These are phyloP conservation scores for Apis florea DNA, from an alignment of 1,140 invertebrate species.

Conservation along the genomic window DNA sequence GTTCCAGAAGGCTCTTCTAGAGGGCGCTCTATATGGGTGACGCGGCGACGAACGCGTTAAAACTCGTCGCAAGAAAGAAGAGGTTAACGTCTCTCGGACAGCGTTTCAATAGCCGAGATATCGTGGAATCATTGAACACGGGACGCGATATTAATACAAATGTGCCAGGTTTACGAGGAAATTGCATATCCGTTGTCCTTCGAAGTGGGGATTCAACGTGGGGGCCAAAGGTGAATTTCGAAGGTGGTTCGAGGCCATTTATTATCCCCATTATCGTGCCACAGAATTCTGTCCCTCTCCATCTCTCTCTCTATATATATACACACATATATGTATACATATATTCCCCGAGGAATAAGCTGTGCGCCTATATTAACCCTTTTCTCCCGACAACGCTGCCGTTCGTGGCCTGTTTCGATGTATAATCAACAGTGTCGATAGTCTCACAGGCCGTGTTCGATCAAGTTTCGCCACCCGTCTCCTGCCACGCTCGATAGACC, in stretches of 20 bases:
- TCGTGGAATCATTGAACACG: not conserved
- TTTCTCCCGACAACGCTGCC: constrained; percentile 55
- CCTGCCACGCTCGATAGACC: constrained; percentile 11
- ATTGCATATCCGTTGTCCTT: constrained; percentile 45
- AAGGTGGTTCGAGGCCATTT: constrained; percentile 62
- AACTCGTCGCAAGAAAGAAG: no score
- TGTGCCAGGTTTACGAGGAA: constrained; percentile 31
- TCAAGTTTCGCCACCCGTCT: constrained; percentile 47
- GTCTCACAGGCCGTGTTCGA: constrained; percentile 31
- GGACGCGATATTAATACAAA: constrained; percentile 40
- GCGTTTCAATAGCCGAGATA: not conserved
- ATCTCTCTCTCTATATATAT: not conserved
- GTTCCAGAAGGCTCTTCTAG: no score
- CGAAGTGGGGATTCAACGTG: constrained; percentile 6
- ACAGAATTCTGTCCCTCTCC: constrained; percentile 48
- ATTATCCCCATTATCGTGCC: constrained; percentile 69
- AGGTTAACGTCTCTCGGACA: not conserved
- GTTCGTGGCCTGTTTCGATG: constrained; percentile 46
- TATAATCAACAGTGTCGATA: constrained; percentile 51
- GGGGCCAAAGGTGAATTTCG: constrained; percentile 53
- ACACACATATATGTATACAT: no score
- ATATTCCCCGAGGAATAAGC: constrained; percentile 29
- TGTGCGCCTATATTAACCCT: constrained; percentile 51
- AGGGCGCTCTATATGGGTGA: no score
- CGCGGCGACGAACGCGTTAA: no score